Evolutionary conservation across 2,888 invertebrate species (phyloP).

Genomic region (Cyclophora albipunctata): DNA sequence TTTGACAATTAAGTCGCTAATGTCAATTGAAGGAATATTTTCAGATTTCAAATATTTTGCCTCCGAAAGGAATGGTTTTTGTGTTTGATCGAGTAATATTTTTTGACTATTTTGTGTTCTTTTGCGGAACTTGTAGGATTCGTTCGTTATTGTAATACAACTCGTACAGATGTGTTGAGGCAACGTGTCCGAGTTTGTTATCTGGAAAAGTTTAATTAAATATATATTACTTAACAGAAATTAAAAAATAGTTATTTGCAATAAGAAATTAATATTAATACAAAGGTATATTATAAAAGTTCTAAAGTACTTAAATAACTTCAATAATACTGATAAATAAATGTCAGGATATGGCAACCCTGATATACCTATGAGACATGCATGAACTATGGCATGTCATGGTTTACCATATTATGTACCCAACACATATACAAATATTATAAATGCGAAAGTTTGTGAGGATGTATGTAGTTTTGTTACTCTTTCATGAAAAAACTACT

Average conservation of each 20-base stretch:
- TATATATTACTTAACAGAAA: neutral
- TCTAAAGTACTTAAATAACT: neutral
- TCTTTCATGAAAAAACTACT: no score
- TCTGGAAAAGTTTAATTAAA: conserved; percentile 23
- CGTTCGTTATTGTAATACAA: conserved; percentile 29
- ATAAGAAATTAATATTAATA: neutral
- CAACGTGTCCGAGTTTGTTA: conserved; percentile 26
- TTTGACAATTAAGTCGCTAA: conserved; percentile 31
- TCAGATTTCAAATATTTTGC: conserved; percentile 9
- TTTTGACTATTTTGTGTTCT: conserved; percentile 31
- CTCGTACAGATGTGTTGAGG: conserved; percentile 34
- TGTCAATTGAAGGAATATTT: conserved; percentile 26
- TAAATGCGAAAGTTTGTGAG: no score
- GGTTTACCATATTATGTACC: no score
- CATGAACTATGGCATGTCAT: no score
- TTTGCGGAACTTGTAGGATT: conserved; percentile 31
- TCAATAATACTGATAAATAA: neutral
- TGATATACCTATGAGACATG: no score
- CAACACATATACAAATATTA: no score
- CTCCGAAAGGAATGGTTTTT: no score
- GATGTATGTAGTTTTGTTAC: no score
- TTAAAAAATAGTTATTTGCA: neutral
- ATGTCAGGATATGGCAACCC: no score
- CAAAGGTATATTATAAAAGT: neutral
- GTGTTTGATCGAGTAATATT: conserved; percentile 5